Percentiles rank a stretch among this genome's conserved stretches.
Evolutionary conservation across 2,888 invertebrate species (phyloP).

Genomic region (Acleris holmiana): DNA sequence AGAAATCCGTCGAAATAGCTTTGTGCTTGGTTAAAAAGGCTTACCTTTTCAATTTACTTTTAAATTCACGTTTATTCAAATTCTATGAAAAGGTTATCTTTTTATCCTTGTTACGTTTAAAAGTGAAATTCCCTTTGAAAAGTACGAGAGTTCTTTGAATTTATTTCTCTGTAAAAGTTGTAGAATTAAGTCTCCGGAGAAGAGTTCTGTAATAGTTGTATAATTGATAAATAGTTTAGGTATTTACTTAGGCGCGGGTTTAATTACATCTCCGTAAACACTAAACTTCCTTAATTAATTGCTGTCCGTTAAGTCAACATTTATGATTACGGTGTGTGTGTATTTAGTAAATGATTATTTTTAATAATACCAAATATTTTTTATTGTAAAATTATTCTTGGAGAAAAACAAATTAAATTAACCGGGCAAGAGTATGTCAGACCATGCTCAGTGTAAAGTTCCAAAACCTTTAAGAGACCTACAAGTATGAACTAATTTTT

Average conservation of each 20-base stretch:
- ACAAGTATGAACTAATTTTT: too few species aligned
- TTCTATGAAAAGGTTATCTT: background rate
- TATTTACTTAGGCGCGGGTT: conserved; percentile 15
- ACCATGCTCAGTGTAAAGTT: too few species aligned
- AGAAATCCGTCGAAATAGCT: too few species aligned
- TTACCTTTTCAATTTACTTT: conserved; percentile 1
- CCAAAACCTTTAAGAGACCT: too few species aligned
- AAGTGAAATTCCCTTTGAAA: conserved; percentile 3
- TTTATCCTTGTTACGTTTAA: background rate
- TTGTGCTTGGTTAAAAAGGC: too few species aligned
- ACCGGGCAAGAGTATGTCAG: too few species aligned
- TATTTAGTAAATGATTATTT: background rate
- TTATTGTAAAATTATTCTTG: too few species aligned
- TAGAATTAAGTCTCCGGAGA: background rate
- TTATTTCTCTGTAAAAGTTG: background rate
- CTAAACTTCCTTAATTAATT: conserved; percentile 18
- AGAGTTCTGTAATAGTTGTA: background rate
- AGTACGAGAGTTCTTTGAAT: background rate
- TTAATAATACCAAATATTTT: too few species aligned
- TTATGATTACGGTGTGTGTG: background rate
- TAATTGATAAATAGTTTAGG: conserved; percentile 9
- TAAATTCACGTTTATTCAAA: conserved; percentile 5
- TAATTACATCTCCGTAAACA: conserved; percentile 18
- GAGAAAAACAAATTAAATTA: too few species aligned
- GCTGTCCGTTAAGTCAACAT: conserved; percentile 5